A percentile compares a stretch with the other conserved stretches of the same genome.
Conservation (phyloP, 2,797 vertebrate species). For the Lepilemur septentrionalis region DNA sequence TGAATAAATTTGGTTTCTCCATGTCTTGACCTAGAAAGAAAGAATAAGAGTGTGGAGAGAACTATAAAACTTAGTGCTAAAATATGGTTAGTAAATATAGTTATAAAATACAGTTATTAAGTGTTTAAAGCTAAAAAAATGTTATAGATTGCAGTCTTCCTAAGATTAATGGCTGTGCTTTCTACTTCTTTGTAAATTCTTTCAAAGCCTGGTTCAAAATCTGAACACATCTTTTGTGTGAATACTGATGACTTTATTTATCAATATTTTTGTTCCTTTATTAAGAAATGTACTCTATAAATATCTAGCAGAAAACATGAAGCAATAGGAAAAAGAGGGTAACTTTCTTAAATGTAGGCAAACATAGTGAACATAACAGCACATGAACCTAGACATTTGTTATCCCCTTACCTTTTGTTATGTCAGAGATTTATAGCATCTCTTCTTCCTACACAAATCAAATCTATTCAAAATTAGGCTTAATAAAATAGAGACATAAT, state of each 20-base stretch:
- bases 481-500: background rate
- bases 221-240: background rate
- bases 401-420: accelerated
- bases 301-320: background rate
- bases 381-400: background rate
- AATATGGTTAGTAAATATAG: background rate
- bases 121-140: background rate
- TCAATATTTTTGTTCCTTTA: background rate
- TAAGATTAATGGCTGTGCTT: background rate
- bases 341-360: background rate
- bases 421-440: background rate
- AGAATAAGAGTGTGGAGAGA: background rate
- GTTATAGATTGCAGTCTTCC: background rate
- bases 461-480: background rate
- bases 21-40: background rate
- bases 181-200: background rate
- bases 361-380: accelerated
- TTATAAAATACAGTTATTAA: background rate
- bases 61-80: background rate
- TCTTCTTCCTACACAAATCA: background rate
- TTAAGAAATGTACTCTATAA: background rate
- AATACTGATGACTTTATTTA: background rate
- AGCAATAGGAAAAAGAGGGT: background rate
- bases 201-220: background rate
- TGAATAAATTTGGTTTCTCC: background rate